These are phyloP conservation scores for Bubalus kerabau DNA, from an alignment of 2,113 vertebrate genomes.

Conservation along the genomic window DNA sequence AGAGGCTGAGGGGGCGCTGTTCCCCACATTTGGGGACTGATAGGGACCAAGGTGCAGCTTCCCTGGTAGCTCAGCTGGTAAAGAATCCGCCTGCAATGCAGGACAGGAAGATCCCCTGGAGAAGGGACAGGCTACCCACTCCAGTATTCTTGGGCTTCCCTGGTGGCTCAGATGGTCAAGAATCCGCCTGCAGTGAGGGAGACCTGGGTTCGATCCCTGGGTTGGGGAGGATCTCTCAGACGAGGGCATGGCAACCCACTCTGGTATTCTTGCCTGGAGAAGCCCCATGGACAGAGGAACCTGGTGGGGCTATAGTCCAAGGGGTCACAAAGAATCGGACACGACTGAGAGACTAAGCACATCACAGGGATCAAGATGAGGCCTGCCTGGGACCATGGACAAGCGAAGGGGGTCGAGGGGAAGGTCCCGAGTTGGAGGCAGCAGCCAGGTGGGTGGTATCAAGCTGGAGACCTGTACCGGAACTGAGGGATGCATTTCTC, in stretches of 20 bases:
- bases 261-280: not conserved
- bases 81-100: not conserved
- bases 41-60: not conserved
- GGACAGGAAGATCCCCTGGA: not conserved
- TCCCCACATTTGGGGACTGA: not conserved
- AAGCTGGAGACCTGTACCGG: not conserved
- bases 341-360: not conserved
- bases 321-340: not conserved
- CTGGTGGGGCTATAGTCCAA: not conserved
- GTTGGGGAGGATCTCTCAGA: not conserved
- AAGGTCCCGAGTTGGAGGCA: not conserved
- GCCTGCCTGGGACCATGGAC: not conserved
- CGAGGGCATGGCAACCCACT: not conserved
- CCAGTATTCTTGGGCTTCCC: not conserved
- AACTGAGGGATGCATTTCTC: not conserved
- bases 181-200: not conserved
- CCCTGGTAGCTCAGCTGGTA: not conserved
- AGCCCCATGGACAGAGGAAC: not conserved
- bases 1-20: not conserved
- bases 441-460: not conserved
- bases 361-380: not conserved
- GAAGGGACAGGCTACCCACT: not conserved
- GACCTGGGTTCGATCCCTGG: not conserved
- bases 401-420: accelerated
- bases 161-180: not conserved